Conservation (phyloP, 2,888 invertebrate genomes). For the Sialis lutaria region DNA sequence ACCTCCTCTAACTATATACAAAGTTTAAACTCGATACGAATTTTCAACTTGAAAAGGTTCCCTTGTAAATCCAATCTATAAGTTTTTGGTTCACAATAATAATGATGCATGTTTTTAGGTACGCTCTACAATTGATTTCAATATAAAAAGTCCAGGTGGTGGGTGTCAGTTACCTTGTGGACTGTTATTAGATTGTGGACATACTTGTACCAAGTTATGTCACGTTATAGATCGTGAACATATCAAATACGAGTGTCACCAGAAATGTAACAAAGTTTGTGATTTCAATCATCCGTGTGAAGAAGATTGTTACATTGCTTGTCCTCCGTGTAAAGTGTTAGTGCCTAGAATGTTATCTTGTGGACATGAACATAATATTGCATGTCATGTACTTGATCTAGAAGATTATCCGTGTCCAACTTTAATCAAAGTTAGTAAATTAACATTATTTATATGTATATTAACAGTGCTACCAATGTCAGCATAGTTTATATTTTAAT, state of each 20-base stretch:
- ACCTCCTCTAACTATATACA: no score
- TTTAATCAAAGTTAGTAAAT: no score
- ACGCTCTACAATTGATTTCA: no score
- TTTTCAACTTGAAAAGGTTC: no score
- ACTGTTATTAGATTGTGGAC: conserved; percentile 35
- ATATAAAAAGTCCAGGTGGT: conserved; percentile 39
- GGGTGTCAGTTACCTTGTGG: conserved; percentile 41
- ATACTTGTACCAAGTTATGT: conserved; percentile 39
- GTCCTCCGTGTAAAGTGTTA: conserved; percentile 26
- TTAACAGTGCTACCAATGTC: no score
- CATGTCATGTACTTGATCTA: conserved; percentile 29
- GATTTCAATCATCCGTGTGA: conserved; percentile 31
- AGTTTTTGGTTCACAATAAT: no score
- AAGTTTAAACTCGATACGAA: no score
- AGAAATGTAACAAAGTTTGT: conserved; percentile 31
- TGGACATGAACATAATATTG: conserved; percentile 26
- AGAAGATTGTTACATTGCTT: conserved; percentile 29
- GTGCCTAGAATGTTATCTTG: conserved; percentile 29
- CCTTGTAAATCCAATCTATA: no score
- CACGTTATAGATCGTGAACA: conserved; percentile 40
- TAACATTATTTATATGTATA: no score
- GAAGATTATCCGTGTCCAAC: conserved; percentile 22
- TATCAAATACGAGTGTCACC: conserved; percentile 25
- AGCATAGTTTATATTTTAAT: no score
- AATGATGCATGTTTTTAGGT: no score